A percentile compares a stretch with the other conserved stretches of the same genome.
Conservation (phyloP, 2,797 vertebrate species). For the Channallabes apus region DNA sequence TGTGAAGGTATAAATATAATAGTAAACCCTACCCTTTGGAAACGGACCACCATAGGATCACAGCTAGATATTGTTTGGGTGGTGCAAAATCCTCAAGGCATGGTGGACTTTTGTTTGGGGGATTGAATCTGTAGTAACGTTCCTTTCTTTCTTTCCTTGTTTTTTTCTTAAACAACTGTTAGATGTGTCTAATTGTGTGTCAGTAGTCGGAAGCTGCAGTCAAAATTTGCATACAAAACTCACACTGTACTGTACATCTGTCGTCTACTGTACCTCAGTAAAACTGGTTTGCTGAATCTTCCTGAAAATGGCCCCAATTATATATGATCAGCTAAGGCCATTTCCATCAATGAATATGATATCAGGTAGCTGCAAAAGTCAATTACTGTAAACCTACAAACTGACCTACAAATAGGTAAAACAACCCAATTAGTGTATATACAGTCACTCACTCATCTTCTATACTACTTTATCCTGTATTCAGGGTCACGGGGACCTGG, state of each 20-base stretch:
- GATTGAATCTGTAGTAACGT: no score
- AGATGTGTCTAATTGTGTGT: neutral
- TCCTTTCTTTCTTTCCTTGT: neutral
- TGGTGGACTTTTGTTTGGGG: neutral
- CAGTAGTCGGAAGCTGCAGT: neutral
- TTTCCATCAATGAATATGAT: neutral
- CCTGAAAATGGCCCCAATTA: neutral
- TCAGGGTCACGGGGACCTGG: no score
- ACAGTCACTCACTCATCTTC: no score
- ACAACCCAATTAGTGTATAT: neutral
- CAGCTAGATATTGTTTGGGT: neutral
- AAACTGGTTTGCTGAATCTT: neutral
- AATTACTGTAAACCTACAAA: neutral
- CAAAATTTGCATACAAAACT: neutral
- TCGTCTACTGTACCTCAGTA: neutral
- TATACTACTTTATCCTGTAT: no score
- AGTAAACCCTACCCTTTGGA: no score
- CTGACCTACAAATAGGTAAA: neutral
- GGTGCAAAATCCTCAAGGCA: neutral
- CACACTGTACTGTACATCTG: neutral
- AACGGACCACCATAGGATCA: neutral
- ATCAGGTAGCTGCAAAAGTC: neutral
- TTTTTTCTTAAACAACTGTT: neutral
- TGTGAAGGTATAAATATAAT: neutral
- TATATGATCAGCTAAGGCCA: neutral